phyloP scores from a whole-genome alignment of 2,113 vertebrate species.

The Calyptomena viridis region DNA sequence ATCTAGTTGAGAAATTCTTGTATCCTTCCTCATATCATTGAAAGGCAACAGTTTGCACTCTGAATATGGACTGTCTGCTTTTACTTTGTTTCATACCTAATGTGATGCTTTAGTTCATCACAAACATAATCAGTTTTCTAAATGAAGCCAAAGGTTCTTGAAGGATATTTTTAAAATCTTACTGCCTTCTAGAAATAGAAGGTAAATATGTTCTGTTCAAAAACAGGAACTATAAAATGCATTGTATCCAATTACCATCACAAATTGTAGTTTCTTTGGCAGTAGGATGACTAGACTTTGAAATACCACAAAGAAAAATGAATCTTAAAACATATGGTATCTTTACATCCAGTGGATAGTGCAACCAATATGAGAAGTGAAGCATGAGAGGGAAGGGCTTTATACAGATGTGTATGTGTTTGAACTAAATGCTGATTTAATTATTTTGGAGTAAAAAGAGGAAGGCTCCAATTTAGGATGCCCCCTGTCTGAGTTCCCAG shows the following conservation, averaged over 20 bases:
- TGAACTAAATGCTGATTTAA: background rate
- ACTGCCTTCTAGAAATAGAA: background rate
- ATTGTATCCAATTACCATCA: background rate
- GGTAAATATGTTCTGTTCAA: background rate
- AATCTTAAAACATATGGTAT: background rate
- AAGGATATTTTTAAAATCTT: background rate
- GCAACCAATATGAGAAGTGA: background rate
- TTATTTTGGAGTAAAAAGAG: background rate
- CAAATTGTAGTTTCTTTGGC: background rate
- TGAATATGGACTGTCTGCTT: conserved; percentile 2
- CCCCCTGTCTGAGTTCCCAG: background rate
- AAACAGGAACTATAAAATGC: background rate
- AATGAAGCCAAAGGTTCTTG: background rate
- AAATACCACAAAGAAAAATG: background rate
- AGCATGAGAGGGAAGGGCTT: background rate
- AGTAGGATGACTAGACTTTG: background rate
- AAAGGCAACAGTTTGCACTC: background rate
- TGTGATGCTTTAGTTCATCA: conserved; percentile 6
- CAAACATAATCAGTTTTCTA: conserved; percentile 50
- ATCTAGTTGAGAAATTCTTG: background rate
- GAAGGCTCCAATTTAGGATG: background rate
- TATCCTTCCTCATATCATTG: background rate
- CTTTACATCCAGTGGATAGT: background rate
- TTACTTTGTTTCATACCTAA: conserved; percentile 27
- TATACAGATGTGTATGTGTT: background rate